Conservation (phyloP, 2,888 invertebrate species). For the Ceriagrion tenellum region DNA sequence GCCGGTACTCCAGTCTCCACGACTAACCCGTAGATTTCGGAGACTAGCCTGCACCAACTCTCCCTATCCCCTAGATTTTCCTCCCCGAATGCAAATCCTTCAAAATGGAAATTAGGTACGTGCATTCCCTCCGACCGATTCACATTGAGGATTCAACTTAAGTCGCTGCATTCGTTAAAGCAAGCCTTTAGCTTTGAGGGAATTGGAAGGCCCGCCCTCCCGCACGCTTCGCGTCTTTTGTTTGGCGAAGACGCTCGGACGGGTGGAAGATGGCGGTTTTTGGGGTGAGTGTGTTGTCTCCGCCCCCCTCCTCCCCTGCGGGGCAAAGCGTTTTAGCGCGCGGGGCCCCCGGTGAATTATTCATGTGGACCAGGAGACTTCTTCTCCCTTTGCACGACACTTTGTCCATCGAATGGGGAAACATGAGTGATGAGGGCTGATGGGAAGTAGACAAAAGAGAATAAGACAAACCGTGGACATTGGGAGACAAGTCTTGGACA, state of each 20-base stretch:
- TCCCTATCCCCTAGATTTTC: not conserved
- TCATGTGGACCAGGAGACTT: not conserved
- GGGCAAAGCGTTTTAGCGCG: not conserved
- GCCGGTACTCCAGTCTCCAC: too few relatives aligned
- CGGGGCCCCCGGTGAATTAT: not conserved
- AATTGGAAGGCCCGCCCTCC: not conserved
- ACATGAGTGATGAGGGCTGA: constrained; percentile 15
- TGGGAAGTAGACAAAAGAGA: not conserved
- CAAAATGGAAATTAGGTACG: not conserved
- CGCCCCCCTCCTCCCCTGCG: not conserved
- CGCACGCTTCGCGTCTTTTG: not conserved
- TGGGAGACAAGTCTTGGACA: not conserved
- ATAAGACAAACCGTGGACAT: not conserved
- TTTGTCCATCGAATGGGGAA: not conserved
- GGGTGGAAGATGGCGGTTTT: not conserved
- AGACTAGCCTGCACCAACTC: too few relatives aligned
- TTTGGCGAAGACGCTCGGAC: not conserved
- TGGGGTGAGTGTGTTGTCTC: too few relatives aligned
- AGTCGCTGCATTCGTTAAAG: not conserved
- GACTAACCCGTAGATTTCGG: too few relatives aligned
- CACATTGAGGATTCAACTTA: not conserved
- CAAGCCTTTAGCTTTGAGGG: not conserved
- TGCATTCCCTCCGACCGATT: not conserved
- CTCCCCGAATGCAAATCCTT: not conserved
- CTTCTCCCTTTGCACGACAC: not conserved